Evolutionary conservation across 1,140 invertebrate genomes (phyloP).

Genomic region (Yoshiicerus persimilis): DNA sequence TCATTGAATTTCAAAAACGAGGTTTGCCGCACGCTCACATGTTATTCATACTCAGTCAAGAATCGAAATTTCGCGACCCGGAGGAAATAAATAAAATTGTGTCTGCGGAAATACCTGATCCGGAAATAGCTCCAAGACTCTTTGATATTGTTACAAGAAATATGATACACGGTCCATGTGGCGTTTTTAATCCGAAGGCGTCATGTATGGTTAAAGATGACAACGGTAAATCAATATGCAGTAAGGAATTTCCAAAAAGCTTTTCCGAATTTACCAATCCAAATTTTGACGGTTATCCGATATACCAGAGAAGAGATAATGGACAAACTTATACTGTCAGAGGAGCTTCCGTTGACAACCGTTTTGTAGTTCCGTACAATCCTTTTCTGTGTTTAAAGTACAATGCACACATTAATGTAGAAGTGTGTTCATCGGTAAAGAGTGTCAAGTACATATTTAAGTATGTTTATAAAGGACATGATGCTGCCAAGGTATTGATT

Average conservation of each 20-base stretch:
- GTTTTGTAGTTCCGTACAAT: slow-evolving; percentile 61
- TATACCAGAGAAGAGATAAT: slow-evolving; percentile 46
- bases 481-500: no score
- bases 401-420: no score
- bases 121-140: slow-evolving; percentile 42
- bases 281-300: slow-evolving; percentile 53
- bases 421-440: slow-evolving; percentile 59
- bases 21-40: no score
- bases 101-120: slow-evolving; percentile 56
- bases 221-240: slow-evolving; percentile 23
- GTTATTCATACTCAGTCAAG: slow-evolving; percentile 43
- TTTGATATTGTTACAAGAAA: slow-evolving; percentile 49
- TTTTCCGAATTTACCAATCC: slow-evolving; percentile 44
- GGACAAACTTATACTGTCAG: background rate
- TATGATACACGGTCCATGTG: slow-evolving; percentile 50
- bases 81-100: slow-evolving; percentile 51
- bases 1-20: slow-evolving; percentile 53
- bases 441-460: slow-evolving; percentile 58
- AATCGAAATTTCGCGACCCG: slow-evolving; percentile 29
- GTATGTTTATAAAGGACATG: no score
- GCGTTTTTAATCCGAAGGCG: no score
- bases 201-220: no score
- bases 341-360: slow-evolving; percentile 54
- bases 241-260: slow-evolving; percentile 50
- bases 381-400: no score